Evolutionary conservation across 2,888 invertebrate genomes (phyloP).

Genomic region (Conops quadrifasciatus): DNA sequence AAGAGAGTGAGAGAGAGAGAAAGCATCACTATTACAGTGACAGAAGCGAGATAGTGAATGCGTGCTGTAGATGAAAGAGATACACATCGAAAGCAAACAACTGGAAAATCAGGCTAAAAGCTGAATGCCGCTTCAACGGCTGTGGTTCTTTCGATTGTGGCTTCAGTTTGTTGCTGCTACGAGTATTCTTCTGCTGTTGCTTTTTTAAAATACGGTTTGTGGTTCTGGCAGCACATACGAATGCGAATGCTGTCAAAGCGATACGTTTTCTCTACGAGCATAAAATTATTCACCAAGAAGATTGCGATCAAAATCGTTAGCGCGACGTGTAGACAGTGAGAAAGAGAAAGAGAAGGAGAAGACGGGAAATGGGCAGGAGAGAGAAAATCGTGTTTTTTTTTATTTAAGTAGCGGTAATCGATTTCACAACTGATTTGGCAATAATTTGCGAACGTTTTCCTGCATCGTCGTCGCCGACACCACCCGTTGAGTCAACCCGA

Average conservation of each 20-base stretch:
- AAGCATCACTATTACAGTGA: too few relatives aligned
- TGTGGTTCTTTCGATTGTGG: too few relatives aligned
- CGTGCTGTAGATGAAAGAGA: too few relatives aligned
- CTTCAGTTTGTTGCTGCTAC: not conserved
- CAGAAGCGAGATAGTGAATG: too few relatives aligned
- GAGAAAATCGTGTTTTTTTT: not conserved
- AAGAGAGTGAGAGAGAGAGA: too few relatives aligned
- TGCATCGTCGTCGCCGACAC: not conserved
- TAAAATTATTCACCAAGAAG: not conserved
- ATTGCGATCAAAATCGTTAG: not conserved
- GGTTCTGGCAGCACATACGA: not conserved
- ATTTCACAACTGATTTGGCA: constrained; percentile 10
- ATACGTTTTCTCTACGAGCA: not conserved
- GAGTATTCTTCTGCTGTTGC: not conserved
- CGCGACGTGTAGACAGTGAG: too few relatives aligned
- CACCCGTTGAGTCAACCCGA: too few relatives aligned
- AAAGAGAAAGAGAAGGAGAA: too few relatives aligned
- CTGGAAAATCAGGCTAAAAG: too few relatives aligned
- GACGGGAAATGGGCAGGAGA: not conserved
- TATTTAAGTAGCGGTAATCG: not conserved
- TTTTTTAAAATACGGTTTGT: constrained; percentile 11
- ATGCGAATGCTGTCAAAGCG: not conserved
- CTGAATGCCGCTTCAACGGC: too few relatives aligned
- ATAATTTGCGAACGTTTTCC: not conserved
- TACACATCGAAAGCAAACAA: too few relatives aligned